phyloP scores from a whole-genome alignment of 2,113 vertebrate species.

The Taurulus bubalis region DNA sequence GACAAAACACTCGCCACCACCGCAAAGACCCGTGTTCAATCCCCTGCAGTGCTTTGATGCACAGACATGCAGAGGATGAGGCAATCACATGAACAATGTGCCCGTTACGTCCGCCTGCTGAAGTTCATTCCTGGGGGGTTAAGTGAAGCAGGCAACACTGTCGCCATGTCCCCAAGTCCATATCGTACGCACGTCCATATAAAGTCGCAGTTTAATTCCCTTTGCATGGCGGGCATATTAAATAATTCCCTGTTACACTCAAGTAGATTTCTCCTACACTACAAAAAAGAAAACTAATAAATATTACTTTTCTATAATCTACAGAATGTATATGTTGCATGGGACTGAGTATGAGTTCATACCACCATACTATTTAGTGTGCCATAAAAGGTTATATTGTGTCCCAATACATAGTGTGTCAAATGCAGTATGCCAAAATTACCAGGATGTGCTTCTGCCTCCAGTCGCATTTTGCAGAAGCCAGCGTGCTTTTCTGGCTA shows the following conservation, averaged over 20 bases:
- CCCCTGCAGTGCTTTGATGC: not conserved
- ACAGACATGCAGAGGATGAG: constrained; percentile 6
- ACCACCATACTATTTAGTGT: not conserved
- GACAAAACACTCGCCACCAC: not conserved
- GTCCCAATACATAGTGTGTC: not conserved
- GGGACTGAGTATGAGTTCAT: not conserved
- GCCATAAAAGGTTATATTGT: not conserved
- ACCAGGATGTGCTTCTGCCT: not conserved
- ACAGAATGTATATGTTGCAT: not conserved
- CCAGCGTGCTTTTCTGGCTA: not conserved
- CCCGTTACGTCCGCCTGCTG: not conserved
- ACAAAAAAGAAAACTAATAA: not conserved
- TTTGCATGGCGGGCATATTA: not conserved
- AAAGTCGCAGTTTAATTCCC: not conserved
- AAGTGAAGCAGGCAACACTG: constrained; percentile 1
- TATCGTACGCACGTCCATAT: not conserved
- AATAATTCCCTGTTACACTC: not conserved
- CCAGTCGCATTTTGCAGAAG: not conserved
- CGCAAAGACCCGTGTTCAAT: not conserved
- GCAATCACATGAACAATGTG: not conserved
- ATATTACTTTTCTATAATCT: not conserved
- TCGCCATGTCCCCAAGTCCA: not conserved
- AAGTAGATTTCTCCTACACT: not conserved
- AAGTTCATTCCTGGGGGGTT: constrained; percentile 2
- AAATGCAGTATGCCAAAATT: not conserved